phyloP scores from a whole-genome alignment of 2,797 vertebrate species.

The Dendrocincla tyrannina region DNA sequence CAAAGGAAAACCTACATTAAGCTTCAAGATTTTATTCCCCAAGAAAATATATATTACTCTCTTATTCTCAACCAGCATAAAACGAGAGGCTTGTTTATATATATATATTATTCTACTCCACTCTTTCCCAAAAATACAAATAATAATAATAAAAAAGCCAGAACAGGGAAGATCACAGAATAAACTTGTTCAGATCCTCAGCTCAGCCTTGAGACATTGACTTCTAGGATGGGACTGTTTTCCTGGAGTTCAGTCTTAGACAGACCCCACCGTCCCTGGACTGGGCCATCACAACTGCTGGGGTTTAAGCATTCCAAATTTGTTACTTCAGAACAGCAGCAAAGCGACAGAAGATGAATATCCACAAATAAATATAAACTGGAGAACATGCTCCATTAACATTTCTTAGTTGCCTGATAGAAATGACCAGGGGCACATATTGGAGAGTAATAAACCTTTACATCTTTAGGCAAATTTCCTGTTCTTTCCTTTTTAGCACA shows the following conservation, averaged over 20 bases:
- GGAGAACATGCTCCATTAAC: not conserved
- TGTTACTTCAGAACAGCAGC: not conserved
- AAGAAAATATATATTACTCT: not conserved
- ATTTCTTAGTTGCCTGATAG: not conserved
- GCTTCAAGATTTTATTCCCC: not conserved
- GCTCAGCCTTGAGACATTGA: not conserved
- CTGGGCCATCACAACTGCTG: not conserved
- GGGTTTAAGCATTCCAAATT: not conserved
- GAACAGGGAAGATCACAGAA: not conserved
- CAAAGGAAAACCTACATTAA: not conserved
- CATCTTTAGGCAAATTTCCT: not conserved
- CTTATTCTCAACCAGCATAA: not conserved
- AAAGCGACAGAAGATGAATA: not conserved
- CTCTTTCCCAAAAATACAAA: not conserved
- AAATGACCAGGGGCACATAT: not conserved
- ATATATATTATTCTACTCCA: not conserved
- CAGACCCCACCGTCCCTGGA: not conserved
- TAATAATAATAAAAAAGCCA: rapidly evolving
- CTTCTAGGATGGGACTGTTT: not conserved
- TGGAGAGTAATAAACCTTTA: not conserved
- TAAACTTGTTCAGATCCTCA: not conserved
- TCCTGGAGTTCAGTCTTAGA: not conserved
- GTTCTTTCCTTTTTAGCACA: not conserved
- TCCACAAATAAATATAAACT: not conserved
- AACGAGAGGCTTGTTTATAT: not conserved